These are phyloP conservation scores for Aricia agestis DNA, from an alignment of 1,140 invertebrate genomes.

Conservation along the genomic window DNA sequence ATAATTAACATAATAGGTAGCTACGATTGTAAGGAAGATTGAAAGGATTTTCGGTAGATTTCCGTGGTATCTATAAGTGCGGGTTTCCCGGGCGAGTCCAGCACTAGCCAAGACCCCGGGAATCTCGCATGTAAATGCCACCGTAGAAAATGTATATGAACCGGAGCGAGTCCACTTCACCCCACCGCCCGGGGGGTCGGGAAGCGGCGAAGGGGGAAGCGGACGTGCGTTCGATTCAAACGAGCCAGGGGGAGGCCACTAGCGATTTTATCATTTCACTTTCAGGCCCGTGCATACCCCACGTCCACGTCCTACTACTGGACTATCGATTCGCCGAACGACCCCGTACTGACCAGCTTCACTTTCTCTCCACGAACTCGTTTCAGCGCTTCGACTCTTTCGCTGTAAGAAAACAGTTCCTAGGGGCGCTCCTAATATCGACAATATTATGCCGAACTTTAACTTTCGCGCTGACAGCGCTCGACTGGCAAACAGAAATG, in stretches of 20 bases:
- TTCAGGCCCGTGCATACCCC: constrained; percentile 48
- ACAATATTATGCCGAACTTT: neutral
- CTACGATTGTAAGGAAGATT: too few relatives aligned
- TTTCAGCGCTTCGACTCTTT: too few relatives aligned
- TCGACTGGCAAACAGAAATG: neutral
- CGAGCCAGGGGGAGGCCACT: constrained; percentile 48
- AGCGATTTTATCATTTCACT: constrained; percentile 43
- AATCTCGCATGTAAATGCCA: constrained; percentile 31
- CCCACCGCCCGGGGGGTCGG: constrained; percentile 54
- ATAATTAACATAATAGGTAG: too few relatives aligned
- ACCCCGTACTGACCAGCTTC: constrained; percentile 15
- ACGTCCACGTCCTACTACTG: constrained; percentile 27
- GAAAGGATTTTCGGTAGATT: too few relatives aligned
- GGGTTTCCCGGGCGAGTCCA: neutral
- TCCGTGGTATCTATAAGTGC: neutral
- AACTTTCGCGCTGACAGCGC: too few relatives aligned
- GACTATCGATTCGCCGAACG: constrained; percentile 10
- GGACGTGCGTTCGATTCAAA: constrained; percentile 70
- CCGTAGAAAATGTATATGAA: constrained; percentile 69
- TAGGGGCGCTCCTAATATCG: too few relatives aligned
- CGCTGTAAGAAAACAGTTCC: too few relatives aligned
- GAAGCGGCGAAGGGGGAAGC: constrained; percentile 18
- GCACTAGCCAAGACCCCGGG: neutral
- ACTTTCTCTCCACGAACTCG: neutral
- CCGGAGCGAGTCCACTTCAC: constrained; percentile 64